Evolutionary conservation across 2,797 vertebrate species (phyloP).

Genomic region (Remorina albescens): DNA sequence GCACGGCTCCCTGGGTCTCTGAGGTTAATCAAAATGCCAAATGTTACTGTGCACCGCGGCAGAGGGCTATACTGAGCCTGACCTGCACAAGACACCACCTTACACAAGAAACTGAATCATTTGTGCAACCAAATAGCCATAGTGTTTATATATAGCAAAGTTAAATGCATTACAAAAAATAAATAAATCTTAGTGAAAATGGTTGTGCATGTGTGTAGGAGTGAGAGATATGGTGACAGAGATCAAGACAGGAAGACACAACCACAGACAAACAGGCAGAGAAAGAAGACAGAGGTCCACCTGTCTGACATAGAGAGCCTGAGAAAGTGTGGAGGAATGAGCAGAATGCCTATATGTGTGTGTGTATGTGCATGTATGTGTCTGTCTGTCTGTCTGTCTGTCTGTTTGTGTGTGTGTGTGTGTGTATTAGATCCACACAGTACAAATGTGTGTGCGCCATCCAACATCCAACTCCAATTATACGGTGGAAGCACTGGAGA

Average conservation of each 20-base stretch:
- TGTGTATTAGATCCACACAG: constrained; percentile 46
- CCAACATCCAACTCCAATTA: constrained; percentile 70
- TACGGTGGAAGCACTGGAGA: constrained; percentile 60
- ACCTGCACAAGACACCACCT: constrained; percentile 45
- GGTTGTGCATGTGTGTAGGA: constrained; percentile 41
- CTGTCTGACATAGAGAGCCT: constrained; percentile 85
- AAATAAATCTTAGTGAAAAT: neutral
- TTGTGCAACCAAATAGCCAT: constrained; percentile 36
- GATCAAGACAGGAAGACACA: constrained; percentile 49
- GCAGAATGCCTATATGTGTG: constrained; percentile 77
- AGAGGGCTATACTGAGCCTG: constrained; percentile 53
- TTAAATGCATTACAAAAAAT: constrained; percentile 8
- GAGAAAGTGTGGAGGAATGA: constrained; percentile 90
- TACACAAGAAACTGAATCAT: constrained; percentile 51
- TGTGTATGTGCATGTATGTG: constrained; percentile 37
- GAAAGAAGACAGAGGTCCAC: constrained; percentile 78
- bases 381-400: too few relatives aligned
- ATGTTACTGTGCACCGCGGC: constrained; percentile 58
- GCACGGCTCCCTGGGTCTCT: constrained; percentile 17
- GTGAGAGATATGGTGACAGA: constrained; percentile 59
- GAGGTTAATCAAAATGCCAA: constrained; percentile 77
- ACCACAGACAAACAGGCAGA: constrained; percentile 45
- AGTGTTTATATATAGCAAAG: constrained; percentile 34
- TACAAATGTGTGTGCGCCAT: constrained; percentile 62
- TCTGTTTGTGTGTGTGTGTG: too few relatives aligned